Evolutionary conservation across 2,888 invertebrate species (phyloP).

Genomic region (Coenonympha arcania): DNA sequence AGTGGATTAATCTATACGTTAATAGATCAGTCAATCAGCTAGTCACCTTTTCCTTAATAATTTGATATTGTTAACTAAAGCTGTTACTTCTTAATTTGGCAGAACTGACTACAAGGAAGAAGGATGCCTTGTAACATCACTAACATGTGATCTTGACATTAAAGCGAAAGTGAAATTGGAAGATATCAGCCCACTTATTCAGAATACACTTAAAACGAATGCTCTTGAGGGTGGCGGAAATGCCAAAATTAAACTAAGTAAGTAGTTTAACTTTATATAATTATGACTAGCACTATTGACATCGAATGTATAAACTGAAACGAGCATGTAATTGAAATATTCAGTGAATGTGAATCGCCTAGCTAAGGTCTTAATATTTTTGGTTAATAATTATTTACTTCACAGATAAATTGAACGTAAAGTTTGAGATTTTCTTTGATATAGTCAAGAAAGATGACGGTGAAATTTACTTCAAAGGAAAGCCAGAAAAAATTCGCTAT

Average conservation of each 20-base stretch:
- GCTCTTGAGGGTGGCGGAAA: constrained; percentile 38
- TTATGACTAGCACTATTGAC: too few relatives aligned
- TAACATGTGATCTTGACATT: constrained; percentile 37
- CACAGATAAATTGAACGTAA: constrained; percentile 28
- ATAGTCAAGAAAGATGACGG: constrained; percentile 28
- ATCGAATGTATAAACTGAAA: too few relatives aligned
- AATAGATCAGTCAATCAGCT: too few relatives aligned
- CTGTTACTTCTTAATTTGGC: constrained; percentile 14
- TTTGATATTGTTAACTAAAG: too few relatives aligned
- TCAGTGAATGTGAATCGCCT: too few relatives aligned
- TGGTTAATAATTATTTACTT: too few relatives aligned
- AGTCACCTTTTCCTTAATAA: too few relatives aligned
- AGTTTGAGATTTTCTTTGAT: constrained; percentile 25
- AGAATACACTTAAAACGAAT: constrained; percentile 30
- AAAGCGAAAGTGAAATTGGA: constrained; percentile 37
- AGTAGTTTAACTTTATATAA: too few relatives aligned
- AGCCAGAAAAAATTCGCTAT: neutral
- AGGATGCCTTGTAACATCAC: constrained; percentile 30
- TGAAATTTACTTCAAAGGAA: constrained; percentile 31
- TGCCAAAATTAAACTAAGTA: constrained; percentile 37
- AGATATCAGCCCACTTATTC: constrained; percentile 29
- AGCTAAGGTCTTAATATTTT: too few relatives aligned
- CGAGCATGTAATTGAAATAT: too few relatives aligned
- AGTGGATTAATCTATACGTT: too few relatives aligned
- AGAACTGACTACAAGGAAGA: constrained; percentile 37